Base-by-base conservation (phyloP, 2,888 invertebrate genomes). In the Hirtodrosophila duncani region DNA sequence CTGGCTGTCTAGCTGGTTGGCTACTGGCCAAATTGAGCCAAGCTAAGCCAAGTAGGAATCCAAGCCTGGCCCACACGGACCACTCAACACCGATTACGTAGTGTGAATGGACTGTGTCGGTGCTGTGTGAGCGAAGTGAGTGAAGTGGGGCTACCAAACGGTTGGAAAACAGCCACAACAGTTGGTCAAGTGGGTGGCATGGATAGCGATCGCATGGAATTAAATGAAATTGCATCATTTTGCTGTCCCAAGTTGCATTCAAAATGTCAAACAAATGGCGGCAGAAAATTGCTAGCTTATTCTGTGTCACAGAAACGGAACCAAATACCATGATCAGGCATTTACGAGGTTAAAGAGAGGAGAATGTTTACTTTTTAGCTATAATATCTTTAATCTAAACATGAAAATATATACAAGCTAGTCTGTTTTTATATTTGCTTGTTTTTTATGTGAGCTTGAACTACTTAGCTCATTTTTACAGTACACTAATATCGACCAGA, bases 121-220 rank as follows among this genome's bases (percentile, higher is more conserved):
- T 13, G 30, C 14, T 16, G 20, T 20, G 20, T 6, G 4, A 20
- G n/a, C n/a, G n/a, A n/a, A n/a, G n/a, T n/a, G n/a, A 34, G 9
- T 10, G 16, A 6, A 14, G 17, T 30, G 9, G 30, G n/a, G 16
- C 16, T 18, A 36, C 21, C n/a, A 17, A 11, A 14, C 17, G 16
- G n/a, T 3, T 9, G 14, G 17, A 17, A 6, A 29, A 36, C 34
- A 7, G 6, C 4, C 38, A 18, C 46, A 58, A 36, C 59, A 63
- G 63, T 63, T 63, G 67, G 63, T 57, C 62, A 66, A 46, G 46
- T 70, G 26, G 57, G 57, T 24, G 56, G 59, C 41, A 10, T 17
- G 59, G 37, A 10, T 17, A 49, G 41, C 41, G 44, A 49, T 59
- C 49, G 41, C 49, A 34, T 49, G 18, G 41, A 57, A 57, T 57